Conservation (phyloP, 2,797 vertebrate species). For the Sarcophilus harrisii region DNA sequence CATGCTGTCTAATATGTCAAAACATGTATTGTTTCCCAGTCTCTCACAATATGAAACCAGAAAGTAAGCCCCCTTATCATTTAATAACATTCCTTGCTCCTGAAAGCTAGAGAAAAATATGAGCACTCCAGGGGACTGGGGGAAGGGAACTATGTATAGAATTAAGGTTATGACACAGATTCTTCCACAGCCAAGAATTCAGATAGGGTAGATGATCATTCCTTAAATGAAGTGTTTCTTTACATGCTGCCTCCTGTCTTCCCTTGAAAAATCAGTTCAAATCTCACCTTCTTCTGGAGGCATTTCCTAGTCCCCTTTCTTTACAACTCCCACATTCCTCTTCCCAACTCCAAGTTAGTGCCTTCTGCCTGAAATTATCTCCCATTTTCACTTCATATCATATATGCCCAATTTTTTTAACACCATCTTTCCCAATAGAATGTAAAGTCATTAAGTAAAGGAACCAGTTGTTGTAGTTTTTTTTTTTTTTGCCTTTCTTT, state of each 20-base stretch:
- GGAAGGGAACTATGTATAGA: slow-evolving; percentile 32
- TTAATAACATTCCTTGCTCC: slow-evolving; percentile 72
- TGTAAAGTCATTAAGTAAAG: not conserved
- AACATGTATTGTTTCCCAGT: slow-evolving; percentile 74
- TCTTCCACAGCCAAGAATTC: not conserved
- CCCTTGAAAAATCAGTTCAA: not conserved
- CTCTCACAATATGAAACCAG: slow-evolving; percentile 64
- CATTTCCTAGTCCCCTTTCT: not conserved
- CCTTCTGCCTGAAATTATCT: not conserved
- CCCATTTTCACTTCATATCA: not conserved
- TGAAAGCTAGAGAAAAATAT: slow-evolving; percentile 67
- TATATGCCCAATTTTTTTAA: not conserved
- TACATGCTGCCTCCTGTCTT: not conserved
- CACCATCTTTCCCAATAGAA: not conserved
- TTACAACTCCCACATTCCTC: not conserved
- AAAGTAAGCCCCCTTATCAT: slow-evolving; percentile 71
- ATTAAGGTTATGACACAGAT: not conserved
- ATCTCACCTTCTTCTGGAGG: not conserved
- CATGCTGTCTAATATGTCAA: slow-evolving; percentile 67
- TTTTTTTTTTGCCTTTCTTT: not conserved
- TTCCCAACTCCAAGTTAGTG: not conserved
- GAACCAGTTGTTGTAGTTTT: too few relatives aligned
- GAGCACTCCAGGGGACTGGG: slow-evolving; percentile 28
- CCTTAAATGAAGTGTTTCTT: not conserved
- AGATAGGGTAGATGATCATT: not conserved